phyloP scores from a whole-genome alignment of 2,888 invertebrate genomes.

The Lottia gigantea region DNA sequence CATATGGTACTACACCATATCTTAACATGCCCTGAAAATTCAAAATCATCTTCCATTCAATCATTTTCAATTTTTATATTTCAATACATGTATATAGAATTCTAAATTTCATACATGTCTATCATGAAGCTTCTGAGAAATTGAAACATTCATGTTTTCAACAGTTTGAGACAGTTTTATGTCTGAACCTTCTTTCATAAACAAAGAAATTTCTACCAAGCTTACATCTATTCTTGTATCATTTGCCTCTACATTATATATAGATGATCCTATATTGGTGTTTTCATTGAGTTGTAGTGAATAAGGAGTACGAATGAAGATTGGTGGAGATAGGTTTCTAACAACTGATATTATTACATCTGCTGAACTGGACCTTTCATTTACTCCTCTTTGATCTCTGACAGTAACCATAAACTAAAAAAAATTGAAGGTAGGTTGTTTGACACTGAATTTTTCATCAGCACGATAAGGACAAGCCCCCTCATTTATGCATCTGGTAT shows the following conservation, averaged over 20 bases:
- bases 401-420: constrained; percentile 45
- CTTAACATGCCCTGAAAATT: neutral
- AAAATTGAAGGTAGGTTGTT: neutral
- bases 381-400: constrained; percentile 33
- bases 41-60: too few species aligned
- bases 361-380: constrained; percentile 42
- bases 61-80: too few species aligned
- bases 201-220: neutral
- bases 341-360: constrained; percentile 48
- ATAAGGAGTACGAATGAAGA: constrained; percentile 42
- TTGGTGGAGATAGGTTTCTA: constrained; percentile 47
- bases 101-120: too few species aligned
- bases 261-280: constrained; percentile 28
- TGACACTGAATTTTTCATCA: too few species aligned
- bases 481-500: too few species aligned
- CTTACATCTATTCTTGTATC: constrained; percentile 50
- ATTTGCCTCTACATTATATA: constrained; percentile 47
- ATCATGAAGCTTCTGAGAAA: too few species aligned
- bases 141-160: too few species aligned
- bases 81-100: too few species aligned
- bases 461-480: too few species aligned
- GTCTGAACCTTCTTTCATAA: too few species aligned
- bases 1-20: neutral
- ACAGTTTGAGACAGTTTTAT: too few species aligned
- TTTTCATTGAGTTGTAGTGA: constrained; percentile 42